A percentile compares a stretch with the other conserved stretches of the same genome.
Conservation (phyloP, 1,140 invertebrate genomes). For the Drosophila auraria region DNA sequence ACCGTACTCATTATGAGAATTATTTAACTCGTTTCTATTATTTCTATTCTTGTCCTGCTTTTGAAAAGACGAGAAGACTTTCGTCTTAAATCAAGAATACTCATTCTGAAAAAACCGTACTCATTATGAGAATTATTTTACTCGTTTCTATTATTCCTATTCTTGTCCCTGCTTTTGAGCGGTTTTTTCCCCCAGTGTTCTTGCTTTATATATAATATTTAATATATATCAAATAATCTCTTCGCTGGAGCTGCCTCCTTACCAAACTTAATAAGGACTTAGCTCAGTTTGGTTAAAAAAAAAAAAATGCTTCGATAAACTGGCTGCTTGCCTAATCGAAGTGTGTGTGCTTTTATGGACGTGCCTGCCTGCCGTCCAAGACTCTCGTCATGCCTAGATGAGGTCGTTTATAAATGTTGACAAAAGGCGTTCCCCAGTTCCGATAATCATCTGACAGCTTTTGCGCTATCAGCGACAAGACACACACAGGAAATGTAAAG, state of each 20-base stretch:
- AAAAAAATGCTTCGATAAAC: not conserved
- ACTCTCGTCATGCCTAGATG: conserved; percentile 52
- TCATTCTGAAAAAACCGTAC: no score
- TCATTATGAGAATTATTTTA: no score
- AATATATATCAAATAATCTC: not conserved
- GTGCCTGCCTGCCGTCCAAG: conserved; percentile 54
- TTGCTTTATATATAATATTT: not conserved
- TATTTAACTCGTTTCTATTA: no score
- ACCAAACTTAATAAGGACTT: not conserved
- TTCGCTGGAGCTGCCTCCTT: no score
- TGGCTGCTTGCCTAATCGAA: not conserved
- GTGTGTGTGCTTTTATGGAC: conserved; percentile 33
- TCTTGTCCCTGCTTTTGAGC: no score
- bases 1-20: no score
- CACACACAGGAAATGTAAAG: conserved; percentile 26
- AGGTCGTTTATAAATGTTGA: conserved; percentile 82
- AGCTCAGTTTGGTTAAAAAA: not conserved
- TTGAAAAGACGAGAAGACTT: no score
- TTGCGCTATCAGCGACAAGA: conserved; percentile 77
- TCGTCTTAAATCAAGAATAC: no score
- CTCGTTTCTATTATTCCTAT: no score
- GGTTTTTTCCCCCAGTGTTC: no score
- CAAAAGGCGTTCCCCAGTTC: conserved; percentile 72
- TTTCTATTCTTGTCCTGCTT: no score
- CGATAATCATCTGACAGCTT: conserved; percentile 83